Conservation (phyloP, 2,797 vertebrate species). For the Hypotaenidia okinawae region DNA sequence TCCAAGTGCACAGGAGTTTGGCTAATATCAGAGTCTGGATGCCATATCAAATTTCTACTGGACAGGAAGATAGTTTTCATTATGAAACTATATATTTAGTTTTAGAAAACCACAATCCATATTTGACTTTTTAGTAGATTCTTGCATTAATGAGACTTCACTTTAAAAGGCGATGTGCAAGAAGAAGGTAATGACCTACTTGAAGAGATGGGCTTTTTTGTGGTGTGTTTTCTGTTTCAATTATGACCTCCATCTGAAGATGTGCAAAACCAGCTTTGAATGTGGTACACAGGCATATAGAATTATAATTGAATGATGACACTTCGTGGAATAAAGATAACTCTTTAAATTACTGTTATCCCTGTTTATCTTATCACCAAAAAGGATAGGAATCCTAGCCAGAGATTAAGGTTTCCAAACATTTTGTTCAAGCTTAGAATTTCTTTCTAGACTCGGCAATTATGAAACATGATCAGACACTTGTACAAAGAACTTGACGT, state of each 20-base stretch:
- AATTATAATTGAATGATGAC: neutral
- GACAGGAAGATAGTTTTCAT: neutral
- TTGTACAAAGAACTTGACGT: neutral
- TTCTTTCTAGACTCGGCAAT: constrained; percentile 22
- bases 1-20: neutral
- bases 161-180: neutral
- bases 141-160: neutral
- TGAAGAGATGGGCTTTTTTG: neutral
- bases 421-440: neutral
- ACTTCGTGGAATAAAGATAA: neutral
- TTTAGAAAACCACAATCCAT: neutral
- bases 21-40: neutral
- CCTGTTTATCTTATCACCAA: neutral
- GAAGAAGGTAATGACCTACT: neutral
- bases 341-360: neutral
- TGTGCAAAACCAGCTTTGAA: neutral
- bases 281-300: neutral
- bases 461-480: neutral
- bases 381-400: neutral
- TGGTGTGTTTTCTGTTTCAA: neutral
- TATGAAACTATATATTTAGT: neutral
- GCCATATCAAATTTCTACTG: neutral
- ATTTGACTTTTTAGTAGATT: neutral
- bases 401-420: neutral
- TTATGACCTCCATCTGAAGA: neutral